phyloP scores from a whole-genome alignment of 2,888 invertebrate genomes.

The Didymodactylos carnosus region DNA sequence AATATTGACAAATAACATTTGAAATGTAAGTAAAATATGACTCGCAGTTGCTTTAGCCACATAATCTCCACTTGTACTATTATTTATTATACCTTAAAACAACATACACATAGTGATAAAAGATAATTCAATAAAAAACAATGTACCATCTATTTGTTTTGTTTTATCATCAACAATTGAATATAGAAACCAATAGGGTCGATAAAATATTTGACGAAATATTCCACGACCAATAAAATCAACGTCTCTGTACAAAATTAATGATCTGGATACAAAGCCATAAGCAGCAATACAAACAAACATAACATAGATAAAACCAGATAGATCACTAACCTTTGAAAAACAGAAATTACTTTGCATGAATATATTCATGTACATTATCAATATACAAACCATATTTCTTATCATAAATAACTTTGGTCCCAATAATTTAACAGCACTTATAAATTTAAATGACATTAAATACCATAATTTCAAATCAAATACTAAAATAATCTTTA shows the following conservation, averaged over 20 bases:
- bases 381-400: background rate
- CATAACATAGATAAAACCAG: background rate
- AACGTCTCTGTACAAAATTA: background rate
- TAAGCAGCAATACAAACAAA: background rate
- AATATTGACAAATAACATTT: background rate
- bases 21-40: background rate
- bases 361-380: too few relatives aligned
- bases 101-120: background rate
- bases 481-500: background rate
- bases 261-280: background rate
- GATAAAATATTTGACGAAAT: background rate
- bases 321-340: background rate
- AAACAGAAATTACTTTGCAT: too few relatives aligned
- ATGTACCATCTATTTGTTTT: background rate
- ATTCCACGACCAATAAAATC: background rate
- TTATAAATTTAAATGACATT: background rate
- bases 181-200: background rate
- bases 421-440: background rate
- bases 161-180: background rate
- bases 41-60: background rate
- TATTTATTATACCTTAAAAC: background rate
- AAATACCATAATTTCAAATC: background rate
- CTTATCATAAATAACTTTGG: background rate
- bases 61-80: background rate
- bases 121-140: background rate